phyloP scores from a whole-genome alignment of 2,888 invertebrate genomes.

The Corythucha ciliata region DNA sequence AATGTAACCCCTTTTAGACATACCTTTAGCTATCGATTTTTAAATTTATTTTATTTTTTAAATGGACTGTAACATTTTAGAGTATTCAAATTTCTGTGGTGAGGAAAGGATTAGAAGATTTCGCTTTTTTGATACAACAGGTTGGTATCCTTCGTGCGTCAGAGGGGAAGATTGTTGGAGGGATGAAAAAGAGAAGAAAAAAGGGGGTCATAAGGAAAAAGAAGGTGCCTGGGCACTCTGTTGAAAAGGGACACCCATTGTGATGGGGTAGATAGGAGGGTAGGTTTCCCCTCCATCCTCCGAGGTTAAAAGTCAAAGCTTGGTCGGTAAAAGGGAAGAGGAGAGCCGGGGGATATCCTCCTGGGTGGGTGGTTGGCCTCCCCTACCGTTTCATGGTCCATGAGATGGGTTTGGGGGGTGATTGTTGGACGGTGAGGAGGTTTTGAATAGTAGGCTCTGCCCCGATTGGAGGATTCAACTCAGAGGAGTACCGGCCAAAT shows the following conservation, averaged over 20 bases:
- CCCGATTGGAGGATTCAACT: slow-evolving; percentile 14
- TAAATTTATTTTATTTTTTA: no score
- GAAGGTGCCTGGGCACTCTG: neutral
- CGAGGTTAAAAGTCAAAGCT: slow-evolving; percentile 22
- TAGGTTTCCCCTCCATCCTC: neutral
- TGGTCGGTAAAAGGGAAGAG: slow-evolving; percentile 2
- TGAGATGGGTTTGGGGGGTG: slow-evolving; percentile 9
- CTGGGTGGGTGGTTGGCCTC: slow-evolving; percentile 3
- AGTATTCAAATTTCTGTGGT: no score
- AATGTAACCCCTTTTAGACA: no score
- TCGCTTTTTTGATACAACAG: slow-evolving; percentile 17
- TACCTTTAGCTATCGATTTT: no score
- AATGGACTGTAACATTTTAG: no score
- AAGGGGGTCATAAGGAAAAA: slow-evolving; percentile 2
- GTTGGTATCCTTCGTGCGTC: slow-evolving; percentile 15
- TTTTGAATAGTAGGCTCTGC: no score
- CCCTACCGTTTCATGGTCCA: neutral
- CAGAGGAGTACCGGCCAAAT: neutral
- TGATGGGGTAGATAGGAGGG: no score
- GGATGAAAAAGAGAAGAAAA: slow-evolving; percentile 2
- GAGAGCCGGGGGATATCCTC: neutral
- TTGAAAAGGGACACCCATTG: neutral
- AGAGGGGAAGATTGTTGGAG: no score
- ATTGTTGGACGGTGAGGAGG: slow-evolving; percentile 8
- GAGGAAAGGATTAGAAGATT: no score